phyloP scores from a whole-genome alignment of 2,113 vertebrate genomes.

The Puffinus mauretanicus region DNA sequence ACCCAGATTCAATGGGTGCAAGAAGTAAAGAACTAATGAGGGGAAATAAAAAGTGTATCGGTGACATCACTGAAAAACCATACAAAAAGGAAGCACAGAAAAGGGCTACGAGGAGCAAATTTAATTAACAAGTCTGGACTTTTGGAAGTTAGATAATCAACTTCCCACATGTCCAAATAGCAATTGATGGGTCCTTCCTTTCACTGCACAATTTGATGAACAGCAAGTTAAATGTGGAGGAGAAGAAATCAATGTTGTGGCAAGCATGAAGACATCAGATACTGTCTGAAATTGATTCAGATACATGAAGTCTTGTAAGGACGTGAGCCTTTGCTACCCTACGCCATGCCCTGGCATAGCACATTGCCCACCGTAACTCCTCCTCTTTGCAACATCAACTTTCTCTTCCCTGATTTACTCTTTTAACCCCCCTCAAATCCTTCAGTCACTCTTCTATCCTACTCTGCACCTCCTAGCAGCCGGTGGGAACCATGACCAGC shows the following conservation, averaged over 20 bases:
- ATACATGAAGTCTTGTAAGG: accelerated
- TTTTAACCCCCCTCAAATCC: background rate
- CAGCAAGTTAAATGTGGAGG: background rate
- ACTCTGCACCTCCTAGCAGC: background rate
- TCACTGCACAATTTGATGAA: background rate
- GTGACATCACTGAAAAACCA: background rate
- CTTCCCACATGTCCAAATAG: background rate
- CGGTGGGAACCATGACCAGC: background rate
- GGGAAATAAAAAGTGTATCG: background rate
- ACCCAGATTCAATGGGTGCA: background rate
- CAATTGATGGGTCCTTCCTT: background rate
- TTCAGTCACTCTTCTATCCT: background rate
- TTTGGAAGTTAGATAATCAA: background rate
- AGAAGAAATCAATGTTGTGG: background rate
- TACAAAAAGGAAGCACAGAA: background rate
- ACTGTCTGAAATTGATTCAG: background rate
- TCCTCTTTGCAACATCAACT: background rate
- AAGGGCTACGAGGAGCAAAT: background rate
- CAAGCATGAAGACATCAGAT: background rate
- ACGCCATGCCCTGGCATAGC: accelerated
- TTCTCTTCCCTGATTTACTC: background rate
- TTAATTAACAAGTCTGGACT: background rate
- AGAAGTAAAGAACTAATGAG: background rate
- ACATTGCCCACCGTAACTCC: background rate
- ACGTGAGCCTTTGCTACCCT: background rate